Evolutionary conservation across 2,797 vertebrate species (phyloP).

Genomic region (Macroramphosus scolopax): DNA sequence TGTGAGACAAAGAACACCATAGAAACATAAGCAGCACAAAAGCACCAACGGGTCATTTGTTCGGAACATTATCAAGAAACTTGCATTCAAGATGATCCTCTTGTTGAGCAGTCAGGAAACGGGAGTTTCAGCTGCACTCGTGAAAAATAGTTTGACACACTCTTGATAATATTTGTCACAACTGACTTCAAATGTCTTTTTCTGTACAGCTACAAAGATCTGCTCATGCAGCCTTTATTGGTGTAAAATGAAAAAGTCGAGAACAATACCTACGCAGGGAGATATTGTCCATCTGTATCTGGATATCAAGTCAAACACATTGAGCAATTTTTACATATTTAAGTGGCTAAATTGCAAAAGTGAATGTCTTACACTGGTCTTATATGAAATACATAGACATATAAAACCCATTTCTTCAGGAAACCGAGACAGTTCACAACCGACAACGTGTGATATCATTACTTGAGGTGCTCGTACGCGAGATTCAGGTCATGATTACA

Average conservation of each 20-base stretch:
- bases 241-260: slow-evolving; percentile 39
- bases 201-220: slow-evolving; percentile 64
- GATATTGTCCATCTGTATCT: slow-evolving; percentile 41
- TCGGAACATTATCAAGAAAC: slow-evolving; percentile 55
- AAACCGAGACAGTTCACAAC: too few relatives aligned
- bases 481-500: slow-evolving; percentile 65
- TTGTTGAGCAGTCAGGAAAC: too few relatives aligned
- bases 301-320: slow-evolving; percentile 54
- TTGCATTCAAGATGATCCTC: too few relatives aligned
- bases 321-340: slow-evolving; percentile 43
- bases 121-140: slow-evolving; percentile 5
- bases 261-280: slow-evolving; percentile 41
- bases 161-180: slow-evolving; percentile 54
- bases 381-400: slow-evolving; percentile 50
- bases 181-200: slow-evolving; percentile 33
- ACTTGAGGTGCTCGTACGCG: slow-evolving; percentile 55
- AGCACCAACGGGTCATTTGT: slow-evolving; percentile 62
- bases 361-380: slow-evolving; percentile 56
- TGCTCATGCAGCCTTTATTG: slow-evolving; percentile 59
- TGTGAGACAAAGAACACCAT: slow-evolving; percentile 59
- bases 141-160: slow-evolving; percentile 27
- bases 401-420: slow-evolving; percentile 41
- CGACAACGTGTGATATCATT: too few relatives aligned
- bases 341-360: slow-evolving; percentile 63
- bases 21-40: slow-evolving; percentile 70